These are phyloP conservation scores for Drosophila tripunctata DNA, from an alignment of 2,888 invertebrate genomes.

Conservation along the genomic window DNA sequence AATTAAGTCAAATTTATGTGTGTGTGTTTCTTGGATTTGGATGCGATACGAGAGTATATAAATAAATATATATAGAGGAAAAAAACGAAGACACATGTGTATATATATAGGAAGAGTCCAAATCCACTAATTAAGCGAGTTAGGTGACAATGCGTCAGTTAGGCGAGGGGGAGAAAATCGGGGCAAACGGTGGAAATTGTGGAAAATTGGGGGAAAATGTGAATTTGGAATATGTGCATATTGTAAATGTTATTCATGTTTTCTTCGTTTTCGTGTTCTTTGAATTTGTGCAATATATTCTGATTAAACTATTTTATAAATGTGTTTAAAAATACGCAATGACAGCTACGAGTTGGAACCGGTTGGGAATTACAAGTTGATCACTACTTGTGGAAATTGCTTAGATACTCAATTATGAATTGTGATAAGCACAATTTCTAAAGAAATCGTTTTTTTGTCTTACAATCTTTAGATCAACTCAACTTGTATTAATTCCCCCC, in stretches of 20 bases:
- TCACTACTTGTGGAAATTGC: conserved; percentile 5
- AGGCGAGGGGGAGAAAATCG: conserved; percentile 12
- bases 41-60: conserved; percentile 48
- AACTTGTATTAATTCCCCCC: conserved; percentile 22
- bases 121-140: conserved; percentile 77
- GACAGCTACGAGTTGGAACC: conserved; percentile 45
- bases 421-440: conserved; percentile 1
- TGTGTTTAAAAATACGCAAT: conserved; percentile 62
- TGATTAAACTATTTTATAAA: conserved; percentile 54
- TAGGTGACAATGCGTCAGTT: conserved; percentile 67
- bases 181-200: neutral
- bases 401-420: neutral
- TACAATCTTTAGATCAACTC: conserved; percentile 8
- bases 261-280: conserved; percentile 50
- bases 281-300: conserved; percentile 20
- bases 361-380: conserved; percentile 4
- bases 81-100: neutral
- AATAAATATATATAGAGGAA: conserved; percentile 43
- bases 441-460: neutral
- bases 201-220: conserved; percentile 46
- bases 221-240: conserved; percentile 58
- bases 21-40: conserved; percentile 51
- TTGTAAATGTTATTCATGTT: conserved; percentile 54
- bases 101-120: conserved; percentile 49
- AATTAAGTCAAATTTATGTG: conserved; percentile 71